Percentiles rank a stretch among this genome's conserved stretches.
phyloP scores from a whole-genome alignment of 2,113 vertebrate species.

The human region GRCh38 chr15:80430501-80431000 shows the following conservation, averaged over 20 bases:
- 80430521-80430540: neutral
- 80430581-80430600: neutral
- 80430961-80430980: too few relatives aligned
- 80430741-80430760: neutral
- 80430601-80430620: neutral
- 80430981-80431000: neutral
- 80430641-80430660: neutral
- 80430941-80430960: neutral
- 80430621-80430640: neutral
- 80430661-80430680: neutral
- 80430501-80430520: neutral
- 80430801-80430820: too few relatives aligned
- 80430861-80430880: neutral
- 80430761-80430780: neutral
- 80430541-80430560: neutral
- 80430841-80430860: too few relatives aligned
- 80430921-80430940: rapidly evolving
- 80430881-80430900: rapidly evolving
- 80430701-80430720: neutral
- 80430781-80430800: neutral
- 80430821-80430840: too few relatives aligned
- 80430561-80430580: rapidly evolving
- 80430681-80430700: neutral
- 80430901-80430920: neutral
- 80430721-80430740: neutral